These are phyloP conservation scores for Ditylenchus dipsaci DNA, from an alignment of 1,140 invertebrate species.

Conservation along the genomic window DNA sequence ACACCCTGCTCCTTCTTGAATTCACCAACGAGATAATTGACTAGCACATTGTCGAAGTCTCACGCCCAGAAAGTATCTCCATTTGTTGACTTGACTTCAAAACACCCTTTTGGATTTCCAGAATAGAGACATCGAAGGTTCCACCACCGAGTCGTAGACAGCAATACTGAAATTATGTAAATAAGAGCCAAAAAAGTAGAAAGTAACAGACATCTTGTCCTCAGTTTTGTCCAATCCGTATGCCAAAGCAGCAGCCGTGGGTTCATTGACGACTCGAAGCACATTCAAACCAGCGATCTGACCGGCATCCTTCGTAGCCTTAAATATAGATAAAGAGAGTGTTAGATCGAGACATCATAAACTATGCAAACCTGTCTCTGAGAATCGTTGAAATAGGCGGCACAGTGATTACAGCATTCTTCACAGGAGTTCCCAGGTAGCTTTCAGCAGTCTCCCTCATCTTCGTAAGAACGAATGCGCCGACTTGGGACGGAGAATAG, in stretches of 20 bases:
- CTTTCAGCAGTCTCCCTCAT: constrained; percentile 93
- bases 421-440: constrained; percentile 75
- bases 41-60: constrained; percentile 93
- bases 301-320: constrained; percentile 73
- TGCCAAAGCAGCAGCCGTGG: constrained; percentile 77
- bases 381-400: constrained; percentile 92
- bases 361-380: constrained; percentile 71
- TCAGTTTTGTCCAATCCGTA: constrained; percentile 88
- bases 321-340: constrained; percentile 36
- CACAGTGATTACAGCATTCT: constrained; percentile 81
- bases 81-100: constrained; percentile 89
- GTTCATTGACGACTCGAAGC: constrained; percentile 74
- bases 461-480: constrained; percentile 87
- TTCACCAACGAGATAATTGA: constrained; percentile 89
- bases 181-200: too few species aligned
- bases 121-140: constrained; percentile 91
- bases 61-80: constrained; percentile 94
- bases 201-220: background rate
- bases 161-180: constrained; percentile 64
- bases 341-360: too few species aligned
- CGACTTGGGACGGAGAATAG: constrained; percentile 90
- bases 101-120: constrained; percentile 79
- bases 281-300: constrained; percentile 65
- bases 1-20: constrained; percentile 89
- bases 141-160: constrained; percentile 90